Conservation (phyloP, 2,797 vertebrate genomes). For the Emydoidea blandingii region DNA sequence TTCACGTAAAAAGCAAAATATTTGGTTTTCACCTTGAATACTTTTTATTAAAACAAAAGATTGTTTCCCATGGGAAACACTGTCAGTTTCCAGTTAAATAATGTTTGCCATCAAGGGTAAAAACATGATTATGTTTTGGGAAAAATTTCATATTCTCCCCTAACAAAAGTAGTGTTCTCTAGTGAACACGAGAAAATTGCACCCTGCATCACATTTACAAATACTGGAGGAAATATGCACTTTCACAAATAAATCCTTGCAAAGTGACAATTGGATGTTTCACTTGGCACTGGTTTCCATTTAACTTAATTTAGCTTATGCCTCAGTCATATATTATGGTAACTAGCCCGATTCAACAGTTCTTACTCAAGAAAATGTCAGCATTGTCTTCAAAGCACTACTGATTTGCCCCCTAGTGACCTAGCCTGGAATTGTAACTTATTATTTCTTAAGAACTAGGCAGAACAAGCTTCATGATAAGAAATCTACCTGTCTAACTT, state of each 20-base stretch:
- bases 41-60: too few relatives aligned
- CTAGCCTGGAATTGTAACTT: not conserved
- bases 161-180: not conserved
- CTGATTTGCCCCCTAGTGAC: constrained; percentile 27
- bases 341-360: not conserved
- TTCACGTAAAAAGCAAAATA: too few relatives aligned
- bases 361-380: not conserved
- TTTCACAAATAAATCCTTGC: not conserved
- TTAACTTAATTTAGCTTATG: not conserved
- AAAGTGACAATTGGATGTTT: not conserved
- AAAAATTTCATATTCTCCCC: not conserved
- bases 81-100: not conserved
- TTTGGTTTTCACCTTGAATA: too few relatives aligned
- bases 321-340: not conserved
- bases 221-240: not conserved
- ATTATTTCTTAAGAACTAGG: accelerated
- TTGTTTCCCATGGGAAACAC: too few relatives aligned
- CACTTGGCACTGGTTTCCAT: not conserved
- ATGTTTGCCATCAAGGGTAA: not conserved
- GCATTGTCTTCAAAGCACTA: not conserved
- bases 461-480: accelerated
- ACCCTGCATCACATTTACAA: not conserved
- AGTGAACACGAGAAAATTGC: not conserved
- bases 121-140: not conserved
- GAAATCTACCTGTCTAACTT: not conserved